Evolutionary conservation across 2,113 vertebrate genomes (phyloP), one percentile per base, ranked within the genome.

Genomic region (Conger conger): DNA sequence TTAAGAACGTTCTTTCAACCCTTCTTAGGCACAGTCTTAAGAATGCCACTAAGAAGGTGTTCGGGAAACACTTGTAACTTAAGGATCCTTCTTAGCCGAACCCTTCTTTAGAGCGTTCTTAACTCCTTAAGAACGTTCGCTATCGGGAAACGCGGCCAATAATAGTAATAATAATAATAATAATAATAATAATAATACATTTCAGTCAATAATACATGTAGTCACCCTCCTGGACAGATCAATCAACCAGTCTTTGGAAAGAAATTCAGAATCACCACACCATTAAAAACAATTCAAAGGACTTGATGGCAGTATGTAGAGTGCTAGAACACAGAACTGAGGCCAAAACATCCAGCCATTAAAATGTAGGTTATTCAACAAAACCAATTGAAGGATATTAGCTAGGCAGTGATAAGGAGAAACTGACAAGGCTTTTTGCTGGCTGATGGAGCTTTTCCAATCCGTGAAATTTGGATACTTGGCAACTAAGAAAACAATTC

Each of bases 311-410:
- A 84, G 89, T 92, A 86, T 90, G 87, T 88, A 91, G 90, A 92
- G 90, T 90, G 37, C 57, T 60, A 33, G 36, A 57, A 60, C 90
- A 90, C 83, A 91, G 90, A 93, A 91, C 89, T 92, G 91, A 87
- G 91, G 92, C 88, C 89, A 90, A 93, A 93, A 91, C 90, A 85
- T 87, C 85, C 82, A 80, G 89, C 89, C 91, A 87, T 91, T 91
- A 91, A 91, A 93, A 91, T 90, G 93, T 89, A 50, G 45, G 45
- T 50, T 50, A 94, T 92, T 92, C 91, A 92, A 93, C 94, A 93
- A 95, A 94, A 93, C 95, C 93, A 95, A 95, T 94, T 93, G 93
- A 92, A 84, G 87, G 91, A 90, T 93, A 93, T 95, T 95, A 94
- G 90, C 89, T 90, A 84, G 84, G 87, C 93, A 93, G 91, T 92